These are phyloP conservation scores for Keiferia lycopersicella DNA, from an alignment of 2,888 invertebrate species.

Conservation along the genomic window DNA sequence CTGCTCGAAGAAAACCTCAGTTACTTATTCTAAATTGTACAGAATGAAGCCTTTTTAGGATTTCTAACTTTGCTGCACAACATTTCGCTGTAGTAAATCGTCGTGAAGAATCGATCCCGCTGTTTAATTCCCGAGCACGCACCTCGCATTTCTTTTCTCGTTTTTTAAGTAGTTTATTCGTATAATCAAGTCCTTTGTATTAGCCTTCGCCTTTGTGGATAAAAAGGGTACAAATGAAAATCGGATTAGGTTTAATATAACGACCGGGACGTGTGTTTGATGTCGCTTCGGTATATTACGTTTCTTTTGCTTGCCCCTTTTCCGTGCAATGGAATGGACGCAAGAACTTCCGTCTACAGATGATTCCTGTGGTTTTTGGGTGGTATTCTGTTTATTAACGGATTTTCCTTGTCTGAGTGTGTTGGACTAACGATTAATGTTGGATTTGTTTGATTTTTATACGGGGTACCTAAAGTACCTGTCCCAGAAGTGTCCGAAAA, in stretches of 20 bases:
- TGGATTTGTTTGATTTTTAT: no score
- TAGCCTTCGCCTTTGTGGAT: slow-evolving; percentile 33
- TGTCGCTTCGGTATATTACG: slow-evolving; percentile 21
- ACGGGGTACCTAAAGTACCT: no score
- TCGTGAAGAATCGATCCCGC: slow-evolving; percentile 33
- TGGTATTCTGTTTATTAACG: neutral
- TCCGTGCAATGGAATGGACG: neutral
- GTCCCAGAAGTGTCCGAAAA: no score
- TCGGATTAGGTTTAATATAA: slow-evolving; percentile 24
- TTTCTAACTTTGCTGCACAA: no score
- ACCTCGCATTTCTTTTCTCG: slow-evolving; percentile 54
- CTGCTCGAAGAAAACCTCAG: slow-evolving; percentile 7
- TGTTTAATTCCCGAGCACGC: slow-evolving; percentile 75
- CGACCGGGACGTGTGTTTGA: slow-evolving; percentile 16
- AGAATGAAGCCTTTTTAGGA: no score
- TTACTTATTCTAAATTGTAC: no score
- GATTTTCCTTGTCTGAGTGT: neutral
- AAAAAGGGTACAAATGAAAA: slow-evolving; percentile 12
- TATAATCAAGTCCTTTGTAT: slow-evolving; percentile 49
- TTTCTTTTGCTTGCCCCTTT: slow-evolving; percentile 21
- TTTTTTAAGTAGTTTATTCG: slow-evolving; percentile 46
- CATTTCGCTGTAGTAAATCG: no score
- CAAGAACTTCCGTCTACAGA: neutral
- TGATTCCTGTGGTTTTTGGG: neutral
- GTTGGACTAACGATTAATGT: neutral